Conservation (phyloP, 2,113 vertebrate genomes). For the Heterotilapia buettikoferi region DNA sequence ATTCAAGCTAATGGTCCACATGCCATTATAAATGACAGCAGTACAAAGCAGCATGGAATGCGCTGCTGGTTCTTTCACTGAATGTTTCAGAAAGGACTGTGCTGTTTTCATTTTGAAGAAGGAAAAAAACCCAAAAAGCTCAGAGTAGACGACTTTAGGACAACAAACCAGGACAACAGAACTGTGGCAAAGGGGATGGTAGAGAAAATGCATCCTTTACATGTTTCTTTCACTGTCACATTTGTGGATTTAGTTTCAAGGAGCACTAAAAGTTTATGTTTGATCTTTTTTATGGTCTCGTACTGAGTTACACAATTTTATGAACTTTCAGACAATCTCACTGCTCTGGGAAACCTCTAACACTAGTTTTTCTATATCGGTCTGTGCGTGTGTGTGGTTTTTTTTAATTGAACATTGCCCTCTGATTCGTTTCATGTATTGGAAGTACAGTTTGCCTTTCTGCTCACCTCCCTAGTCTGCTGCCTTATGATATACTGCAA, state of each 20-base stretch:
- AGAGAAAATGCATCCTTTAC: neutral
- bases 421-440: neutral
- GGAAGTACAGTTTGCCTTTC: neutral
- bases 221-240: neutral
- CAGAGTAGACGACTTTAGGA: constrained; percentile 1
- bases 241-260: neutral
- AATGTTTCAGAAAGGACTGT: neutral
- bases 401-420: neutral
- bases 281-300: neutral
- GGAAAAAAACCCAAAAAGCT: neutral
- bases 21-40: constrained; percentile 55
- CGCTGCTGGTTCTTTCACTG: constrained; percentile 11
- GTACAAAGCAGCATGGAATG: constrained; percentile 52
- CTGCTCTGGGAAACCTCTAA: neutral
- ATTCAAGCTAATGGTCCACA: constrained; percentile 53
- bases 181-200: neutral
- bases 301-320: neutral
- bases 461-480: neutral
- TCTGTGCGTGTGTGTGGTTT: accelerated
- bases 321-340: neutral
- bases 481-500: neutral
- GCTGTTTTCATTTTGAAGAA: constrained; percentile 6
- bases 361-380: neutral
- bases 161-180: constrained; percentile 1
- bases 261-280: neutral